Base-by-base conservation (phyloP, 2,888 invertebrate genomes). In the Mystacides longicornis region DNA sequence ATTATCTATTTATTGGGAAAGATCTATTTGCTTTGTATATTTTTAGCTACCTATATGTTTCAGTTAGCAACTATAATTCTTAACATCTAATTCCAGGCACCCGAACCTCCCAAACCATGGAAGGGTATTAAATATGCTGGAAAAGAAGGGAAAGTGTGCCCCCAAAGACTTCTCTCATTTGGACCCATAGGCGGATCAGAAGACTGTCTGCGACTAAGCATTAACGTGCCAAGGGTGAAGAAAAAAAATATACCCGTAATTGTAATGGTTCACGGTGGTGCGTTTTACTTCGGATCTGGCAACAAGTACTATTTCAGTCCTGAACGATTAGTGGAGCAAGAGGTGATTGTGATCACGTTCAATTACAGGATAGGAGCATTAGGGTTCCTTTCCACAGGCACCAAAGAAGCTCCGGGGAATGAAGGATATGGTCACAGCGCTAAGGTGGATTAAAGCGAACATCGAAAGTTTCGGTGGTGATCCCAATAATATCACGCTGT, bases 171-270 rank as follows among this genome's bases (percentile, higher is more conserved):
- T 43, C 74, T 75, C 57, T n/a, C 21, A 7, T 23, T 51, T 14
- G 51, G 27, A 9, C n/a, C 14, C 16, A n/a, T 51, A 2, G 64
- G 69, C 0, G 83, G 83, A 0, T 73, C 69, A 51, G 86, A 87
- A 62, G 85, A 86, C 67, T 87, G 86, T 63, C 74, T 87, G 0
- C 85, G 82, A 66, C 71, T 87, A 2, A 87, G 86, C 66, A 78
- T 86, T 0, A 84, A 81, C 69, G 80, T 81, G 0, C 83, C 85
- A 0, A 77, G 73, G 59, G 67, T 84, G 49, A 76, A 78, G 49
- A 69, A 47, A 2, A 37, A 23, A 0, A 66, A 66, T 31, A 61
- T 72, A 20, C 74, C 75, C 0, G 75, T 77, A 1, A 69, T 77
- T 69, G 69, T 76, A 2, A 75, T 71, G 70, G 64, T 77, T 11